These are phyloP conservation scores for Chiloscyllium plagiosum DNA, from an alignment of 2,113 vertebrate species.

Conservation along the genomic window DNA sequence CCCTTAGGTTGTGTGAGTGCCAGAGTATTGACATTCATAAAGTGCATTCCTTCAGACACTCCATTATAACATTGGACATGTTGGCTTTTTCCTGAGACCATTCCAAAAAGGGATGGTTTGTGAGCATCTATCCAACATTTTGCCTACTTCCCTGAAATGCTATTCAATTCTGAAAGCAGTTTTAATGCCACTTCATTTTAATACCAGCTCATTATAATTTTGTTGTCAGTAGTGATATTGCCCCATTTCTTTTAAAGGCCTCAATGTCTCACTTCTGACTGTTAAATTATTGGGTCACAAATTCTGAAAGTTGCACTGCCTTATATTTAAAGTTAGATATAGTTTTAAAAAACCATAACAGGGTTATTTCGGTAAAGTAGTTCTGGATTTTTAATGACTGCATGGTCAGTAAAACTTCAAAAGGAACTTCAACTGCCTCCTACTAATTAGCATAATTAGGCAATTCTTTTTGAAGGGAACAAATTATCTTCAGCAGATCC, in stretches of 20 bases:
- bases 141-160: not conserved
- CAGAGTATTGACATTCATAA: not conserved
- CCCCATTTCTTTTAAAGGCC: not conserved
- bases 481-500: conserved; percentile 11
- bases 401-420: conserved; percentile 32
- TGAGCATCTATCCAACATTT: too few species aligned
- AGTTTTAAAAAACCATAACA: not conserved
- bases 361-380: not conserved
- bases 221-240: not conserved
- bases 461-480: conserved; percentile 25
- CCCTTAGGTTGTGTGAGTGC: not conserved
- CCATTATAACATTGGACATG: not conserved
- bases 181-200: not conserved
- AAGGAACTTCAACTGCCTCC: not conserved
- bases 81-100: not conserved
- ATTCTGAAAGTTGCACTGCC: not conserved
- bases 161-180: not conserved
- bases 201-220: not conserved
- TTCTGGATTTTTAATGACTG: conserved; percentile 5
- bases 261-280: not conserved
- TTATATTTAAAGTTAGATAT: conserved; percentile 10
- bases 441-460: conserved; percentile 6
- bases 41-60: not conserved
- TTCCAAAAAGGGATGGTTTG: not conserved
- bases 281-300: not conserved